Base-by-base conservation (phyloP, 2,888 invertebrate genomes). In the Apamea crenata region DNA sequence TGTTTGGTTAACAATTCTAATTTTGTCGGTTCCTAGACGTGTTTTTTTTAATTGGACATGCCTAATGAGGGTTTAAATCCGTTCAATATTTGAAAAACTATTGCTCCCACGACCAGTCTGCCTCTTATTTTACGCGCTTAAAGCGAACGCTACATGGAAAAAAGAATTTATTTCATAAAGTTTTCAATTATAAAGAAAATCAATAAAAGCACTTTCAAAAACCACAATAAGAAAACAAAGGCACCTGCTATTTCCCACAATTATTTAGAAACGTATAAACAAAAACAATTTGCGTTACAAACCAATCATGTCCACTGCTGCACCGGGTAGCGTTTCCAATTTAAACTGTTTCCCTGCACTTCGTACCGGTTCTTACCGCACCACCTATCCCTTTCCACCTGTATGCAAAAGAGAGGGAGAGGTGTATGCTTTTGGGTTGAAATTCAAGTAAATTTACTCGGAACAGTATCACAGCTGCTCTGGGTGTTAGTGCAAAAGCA, bases 241-340 rank as follows among this genome's bases (percentile, higher is more conserved):
- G 0, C 69, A 68, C 53, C 36, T 71, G n/a, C 32, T 66, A 73
- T 72, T 80, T 29, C n/a, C 61, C 74, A 73, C 74, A 87, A 81
- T 74, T 82, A 88, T 82, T 83, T 66, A 78, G 69, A 84, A 82
- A 72, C 70, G 77, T 76, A 75, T 81, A 85, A 77, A 72, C 82
- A 86, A 85, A 90, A 91, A 90, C 89, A 86, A 91, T 91, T 92
- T 90, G 73, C 82, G 88, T 81, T 89, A 90, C 90, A 91, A 92
- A 90, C 91, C 91, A 91, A 91, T 92, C 89, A 90, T 87, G 87
- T 87, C 88, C 84, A 80, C 84, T 87, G 74, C 80, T 89, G 84
- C 86, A 84, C 78, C 69, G 82, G 84, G 87, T 73, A 88, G 85
- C 85, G 87, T 91, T 92, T 92, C 90, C 91, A 92, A 91, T 87